Base-by-base conservation (phyloP, 2,113 vertebrate genomes). In the Cephalopholis sonnerati region DNA sequence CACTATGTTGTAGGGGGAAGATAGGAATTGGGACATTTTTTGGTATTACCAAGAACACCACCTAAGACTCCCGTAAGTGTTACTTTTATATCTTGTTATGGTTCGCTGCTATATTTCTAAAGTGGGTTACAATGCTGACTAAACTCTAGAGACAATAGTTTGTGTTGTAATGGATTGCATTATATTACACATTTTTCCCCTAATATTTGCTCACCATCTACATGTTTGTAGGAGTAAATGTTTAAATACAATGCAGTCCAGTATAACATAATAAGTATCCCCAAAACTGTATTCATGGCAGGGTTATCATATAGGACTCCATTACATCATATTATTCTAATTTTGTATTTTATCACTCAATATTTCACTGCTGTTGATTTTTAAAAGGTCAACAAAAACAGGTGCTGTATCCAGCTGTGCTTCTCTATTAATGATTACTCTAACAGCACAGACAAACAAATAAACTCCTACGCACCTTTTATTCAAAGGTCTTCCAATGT, bases 401-500 rank as follows among this genome's bases (percentile, higher is more conserved):
- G 61, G 20, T 18, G 58, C 20, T 50, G 16, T 39, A 50, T 68
- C 18, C 18, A 63, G 25, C 59, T 70, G 7, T 44, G 41, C 74
- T 76, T 79, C 59, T 75, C 74, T 71, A 53, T 84, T 66, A 15
- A 81, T 70, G 53, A 44, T 18, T 7, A 27, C 13, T 13, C 57
- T 32, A 22, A 62, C 20, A 64, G 61, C 71, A 62, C 25, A 69
- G 36, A 16, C 15, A 1, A 20, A 17, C 16, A 59, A 41, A 15
- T 12, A 51, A 53, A 66, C 20, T 41, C 17, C 4, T 9, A 41
- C 5, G 4, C 11, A 64, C 15, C 20, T 13, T 24, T 24, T 25
- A 48, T 58, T 27, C 3, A 41, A n/a, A 41, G 27, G 29, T 59
- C 39, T 18, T n/a, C 8, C 54, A n/a, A 41, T 51, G 27, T 57